Percentiles rank a stretch among this genome's conserved stretches.
Conservation (phyloP, 2,888 invertebrate genomes). For the Parnassius apollo region DNA sequence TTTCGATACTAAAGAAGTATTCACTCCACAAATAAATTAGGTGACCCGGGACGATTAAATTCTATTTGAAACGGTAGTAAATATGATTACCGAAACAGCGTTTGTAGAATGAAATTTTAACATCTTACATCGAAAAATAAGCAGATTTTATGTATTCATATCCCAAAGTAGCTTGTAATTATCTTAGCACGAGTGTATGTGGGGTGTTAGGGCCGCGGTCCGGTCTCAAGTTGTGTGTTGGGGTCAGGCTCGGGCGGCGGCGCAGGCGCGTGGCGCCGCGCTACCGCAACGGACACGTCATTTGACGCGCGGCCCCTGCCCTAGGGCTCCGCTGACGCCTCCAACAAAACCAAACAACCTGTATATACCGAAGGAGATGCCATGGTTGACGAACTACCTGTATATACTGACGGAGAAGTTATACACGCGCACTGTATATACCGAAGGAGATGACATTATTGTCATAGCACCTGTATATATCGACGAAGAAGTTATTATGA, state of each 20-base stretch:
- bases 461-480: too few species aligned
- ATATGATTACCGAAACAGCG: too few species aligned
- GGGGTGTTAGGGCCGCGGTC: slow-evolving; percentile 4
- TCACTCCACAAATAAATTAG: too few species aligned
- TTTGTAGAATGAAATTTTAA: too few species aligned
- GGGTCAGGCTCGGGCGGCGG: slow-evolving; percentile 25
- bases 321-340: slow-evolving; percentile 5
- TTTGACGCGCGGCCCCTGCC: slow-evolving; percentile 11
- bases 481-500: too few species aligned
- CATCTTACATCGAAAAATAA: too few species aligned
- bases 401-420: background rate
- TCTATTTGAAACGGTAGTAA: too few species aligned
- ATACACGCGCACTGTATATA: too few species aligned
- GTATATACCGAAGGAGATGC: background rate
- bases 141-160: too few species aligned
- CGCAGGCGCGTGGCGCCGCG: slow-evolving; percentile 24
- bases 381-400: background rate
- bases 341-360: background rate
- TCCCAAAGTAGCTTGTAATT: slow-evolving; percentile 18
- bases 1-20: too few species aligned
- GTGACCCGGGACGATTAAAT: too few species aligned
- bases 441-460: too few species aligned
- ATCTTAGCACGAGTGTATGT: slow-evolving; percentile 15
- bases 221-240: slow-evolving; percentile 23
- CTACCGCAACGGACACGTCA: slow-evolving; percentile 23